These are phyloP conservation scores for Choristoneura fumiferana DNA, from an alignment of 1,140 invertebrate species.

Conservation along the genomic window DNA sequence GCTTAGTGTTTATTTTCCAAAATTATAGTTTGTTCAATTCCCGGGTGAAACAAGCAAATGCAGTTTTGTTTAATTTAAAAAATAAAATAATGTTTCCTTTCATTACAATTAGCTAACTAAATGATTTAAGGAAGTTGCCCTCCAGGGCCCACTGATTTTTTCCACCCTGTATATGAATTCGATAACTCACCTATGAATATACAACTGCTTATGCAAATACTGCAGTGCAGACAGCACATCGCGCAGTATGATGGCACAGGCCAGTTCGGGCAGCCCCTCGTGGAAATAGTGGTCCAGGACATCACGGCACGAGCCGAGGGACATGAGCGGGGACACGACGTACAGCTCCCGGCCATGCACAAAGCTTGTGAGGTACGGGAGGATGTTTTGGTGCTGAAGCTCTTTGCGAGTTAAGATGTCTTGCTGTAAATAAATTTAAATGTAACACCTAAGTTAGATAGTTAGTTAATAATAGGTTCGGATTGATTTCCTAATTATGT, in stretches of 20 bases:
- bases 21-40: too few relatives aligned
- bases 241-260: constrained; percentile 87
- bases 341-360: constrained; percentile 86
- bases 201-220: constrained; percentile 91
- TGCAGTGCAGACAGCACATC: constrained; percentile 89
- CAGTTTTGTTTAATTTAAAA: too few relatives aligned
- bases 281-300: constrained; percentile 88
- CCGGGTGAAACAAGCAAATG: too few relatives aligned
- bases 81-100: too few relatives aligned
- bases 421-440: constrained; percentile 79
- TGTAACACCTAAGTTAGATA: too few relatives aligned
- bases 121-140: too few relatives aligned
- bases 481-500: too few relatives aligned
- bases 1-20: too few relatives aligned
- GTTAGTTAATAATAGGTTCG: too few relatives aligned
- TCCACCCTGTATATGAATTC: too few relatives aligned
- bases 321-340: constrained; percentile 89
- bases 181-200: constrained; percentile 87
- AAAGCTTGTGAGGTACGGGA: constrained; percentile 86
- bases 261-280: constrained; percentile 87
- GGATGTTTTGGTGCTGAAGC: constrained; percentile 88
- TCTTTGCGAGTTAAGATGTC: constrained; percentile 87
- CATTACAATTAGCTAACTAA: too few relatives aligned
- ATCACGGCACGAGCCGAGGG: constrained; percentile 89
- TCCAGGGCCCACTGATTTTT: too few relatives aligned